Evolutionary conservation across 1,140 invertebrate species (phyloP).

Genomic region (Metaphire vulgaris): DNA sequence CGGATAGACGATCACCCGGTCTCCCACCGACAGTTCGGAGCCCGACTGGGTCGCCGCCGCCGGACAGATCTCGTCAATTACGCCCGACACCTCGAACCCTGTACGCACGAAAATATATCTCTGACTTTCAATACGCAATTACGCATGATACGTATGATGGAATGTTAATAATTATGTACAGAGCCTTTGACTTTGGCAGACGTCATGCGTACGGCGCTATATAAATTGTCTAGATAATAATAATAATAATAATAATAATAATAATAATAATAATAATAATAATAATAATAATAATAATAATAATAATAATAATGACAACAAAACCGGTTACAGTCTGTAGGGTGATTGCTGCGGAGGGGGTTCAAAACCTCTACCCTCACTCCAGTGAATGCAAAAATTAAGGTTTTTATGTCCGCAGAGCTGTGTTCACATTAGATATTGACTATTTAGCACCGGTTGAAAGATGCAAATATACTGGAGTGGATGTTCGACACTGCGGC

Average conservation of each 20-base stretch:
- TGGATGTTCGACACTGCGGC: too few relatives aligned
- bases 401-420: background rate
- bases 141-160: background rate
- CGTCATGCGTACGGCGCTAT: too few relatives aligned
- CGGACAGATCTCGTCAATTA: constrained; percentile 45
- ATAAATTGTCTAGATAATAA: too few relatives aligned
- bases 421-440: background rate
- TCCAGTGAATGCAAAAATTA: background rate
- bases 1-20: constrained; percentile 49
- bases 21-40: constrained; percentile 40
- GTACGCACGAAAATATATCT: background rate
- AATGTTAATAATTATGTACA: background rate
- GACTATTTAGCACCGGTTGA: background rate
- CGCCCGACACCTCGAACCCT: constrained; percentile 49
- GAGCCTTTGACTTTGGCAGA: too few relatives aligned
- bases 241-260: too few relatives aligned
- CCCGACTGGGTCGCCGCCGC: constrained; percentile 33
- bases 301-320: too few relatives aligned
- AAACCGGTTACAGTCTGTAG: too few relatives aligned
- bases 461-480: too few relatives aligned
- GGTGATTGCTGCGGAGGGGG: too few relatives aligned
- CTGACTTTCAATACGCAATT: background rate
- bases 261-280: too few relatives aligned
- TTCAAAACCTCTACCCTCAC: background rate
- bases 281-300: too few relatives aligned